These are phyloP conservation scores for Drosophila pallidifrons DNA, from an alignment of 1,140 invertebrate genomes.

Conservation along the genomic window DNA sequence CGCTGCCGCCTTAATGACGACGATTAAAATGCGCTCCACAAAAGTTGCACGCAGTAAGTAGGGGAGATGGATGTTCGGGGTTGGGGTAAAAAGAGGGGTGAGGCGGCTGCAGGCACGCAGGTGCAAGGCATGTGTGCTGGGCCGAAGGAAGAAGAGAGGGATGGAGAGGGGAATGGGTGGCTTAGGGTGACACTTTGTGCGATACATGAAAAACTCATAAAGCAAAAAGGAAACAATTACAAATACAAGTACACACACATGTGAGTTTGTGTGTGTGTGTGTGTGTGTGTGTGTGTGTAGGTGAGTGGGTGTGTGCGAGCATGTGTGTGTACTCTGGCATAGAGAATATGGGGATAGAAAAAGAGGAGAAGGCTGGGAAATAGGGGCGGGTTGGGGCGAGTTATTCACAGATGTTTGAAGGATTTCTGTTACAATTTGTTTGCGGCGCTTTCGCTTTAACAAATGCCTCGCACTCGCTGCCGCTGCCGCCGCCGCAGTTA, in stretches of 20 bases:
- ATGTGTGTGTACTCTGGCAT: background rate
- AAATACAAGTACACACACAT: slow-evolving; percentile 47
- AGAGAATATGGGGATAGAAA: background rate
- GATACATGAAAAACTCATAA: slow-evolving; percentile 73
- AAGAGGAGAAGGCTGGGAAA: slow-evolving; percentile 3
- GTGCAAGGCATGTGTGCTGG: slow-evolving; percentile 36
- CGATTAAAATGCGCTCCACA: slow-evolving; percentile 73
- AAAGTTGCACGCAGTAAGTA: slow-evolving; percentile 23
- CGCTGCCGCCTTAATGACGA: slow-evolving; percentile 70
- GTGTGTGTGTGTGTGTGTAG: background rate
- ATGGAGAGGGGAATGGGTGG: slow-evolving; percentile 15
- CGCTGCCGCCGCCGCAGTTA: slow-evolving; percentile 17
- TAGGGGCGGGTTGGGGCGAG: slow-evolving; percentile 14
- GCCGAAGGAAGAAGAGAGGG: slow-evolving; percentile 1
- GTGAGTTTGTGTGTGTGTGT: background rate
- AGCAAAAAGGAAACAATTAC: slow-evolving; percentile 78
- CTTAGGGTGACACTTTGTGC: slow-evolving; percentile 63
- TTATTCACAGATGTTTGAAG: slow-evolving; percentile 76
- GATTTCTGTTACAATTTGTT: slow-evolving; percentile 79
- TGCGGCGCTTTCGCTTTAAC: slow-evolving; percentile 61
- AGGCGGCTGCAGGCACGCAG: slow-evolving; percentile 7
- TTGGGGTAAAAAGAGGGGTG: background rate
- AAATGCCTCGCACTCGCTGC: slow-evolving; percentile 31
- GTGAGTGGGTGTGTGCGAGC: slow-evolving; percentile 2
- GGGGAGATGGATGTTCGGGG: background rate